A percentile compares a stretch with the other conserved stretches of the same genome.
Conservation (phyloP, 2,113 vertebrate species). For the Pan troglodytes region NHGRI_mPanTro3-v2.1_pri NC_072416.2:30122001-30122500, state of each 20-base stretch:
- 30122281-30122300: not conserved
- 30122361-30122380: not conserved
- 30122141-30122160: slow-evolving; percentile 93
- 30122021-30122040: not conserved
- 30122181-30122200: slow-evolving; percentile 90
- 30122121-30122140: slow-evolving; percentile 86
- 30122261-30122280: not conserved
- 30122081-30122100: accelerated
- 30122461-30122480: accelerated
- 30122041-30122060: not conserved
- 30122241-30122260: not conserved
- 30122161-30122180: slow-evolving; percentile 96
- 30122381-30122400: not conserved
- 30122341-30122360: not conserved
- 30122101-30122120: accelerated
- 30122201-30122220: slow-evolving; percentile 93
- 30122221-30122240: slow-evolving; percentile 93
- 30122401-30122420: not conserved
- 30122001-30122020: not conserved
- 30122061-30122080: accelerated
- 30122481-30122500: not conserved
- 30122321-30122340: too few species aligned
- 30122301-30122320: accelerated
- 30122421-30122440: accelerated
- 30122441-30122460: not conserved